Conservation (phyloP, 2,888 invertebrate species). For the Xestia sexstrigata region DNA sequence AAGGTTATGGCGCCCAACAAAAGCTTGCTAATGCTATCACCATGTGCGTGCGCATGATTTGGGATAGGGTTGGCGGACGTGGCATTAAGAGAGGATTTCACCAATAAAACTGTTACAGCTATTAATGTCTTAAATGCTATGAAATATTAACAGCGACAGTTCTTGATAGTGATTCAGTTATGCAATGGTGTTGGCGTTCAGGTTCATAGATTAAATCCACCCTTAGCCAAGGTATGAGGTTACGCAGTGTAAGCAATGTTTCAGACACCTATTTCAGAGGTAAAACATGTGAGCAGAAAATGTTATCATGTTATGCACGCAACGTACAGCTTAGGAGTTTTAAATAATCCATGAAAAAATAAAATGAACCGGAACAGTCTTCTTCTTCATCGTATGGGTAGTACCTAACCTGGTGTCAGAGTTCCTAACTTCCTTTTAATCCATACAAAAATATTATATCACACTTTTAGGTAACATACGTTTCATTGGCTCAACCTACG, state of each 20-base stretch:
- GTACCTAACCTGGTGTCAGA: too few relatives aligned
- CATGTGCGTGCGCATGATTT: slow-evolving; percentile 48
- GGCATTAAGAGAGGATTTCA: background rate
- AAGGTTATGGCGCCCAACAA: slow-evolving; percentile 57
- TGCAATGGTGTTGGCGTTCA: too few relatives aligned
- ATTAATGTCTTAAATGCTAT: background rate
- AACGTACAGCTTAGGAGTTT: too few relatives aligned
- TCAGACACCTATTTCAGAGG: background rate
- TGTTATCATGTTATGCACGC: background rate
- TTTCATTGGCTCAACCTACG: background rate
- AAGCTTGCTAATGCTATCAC: slow-evolving; percentile 42
- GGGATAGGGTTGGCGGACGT: slow-evolving; percentile 44
- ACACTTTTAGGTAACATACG: too few relatives aligned
- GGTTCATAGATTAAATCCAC: background rate
- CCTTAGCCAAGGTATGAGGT: background rate
- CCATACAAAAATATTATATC: background rate
- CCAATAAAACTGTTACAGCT: background rate
- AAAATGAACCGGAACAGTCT: too few relatives aligned
- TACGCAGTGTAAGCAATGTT: background rate
- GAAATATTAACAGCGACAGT: background rate
- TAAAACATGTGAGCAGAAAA: background rate
- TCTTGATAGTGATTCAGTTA: background rate
- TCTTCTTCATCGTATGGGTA: too few relatives aligned
- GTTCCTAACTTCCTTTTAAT: background rate
- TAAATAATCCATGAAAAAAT: too few relatives aligned